Percentiles rank a stretch among this genome's conserved stretches.
Conservation (phyloP, 2,797 vertebrate species). For the Apogon talboti region DNA sequence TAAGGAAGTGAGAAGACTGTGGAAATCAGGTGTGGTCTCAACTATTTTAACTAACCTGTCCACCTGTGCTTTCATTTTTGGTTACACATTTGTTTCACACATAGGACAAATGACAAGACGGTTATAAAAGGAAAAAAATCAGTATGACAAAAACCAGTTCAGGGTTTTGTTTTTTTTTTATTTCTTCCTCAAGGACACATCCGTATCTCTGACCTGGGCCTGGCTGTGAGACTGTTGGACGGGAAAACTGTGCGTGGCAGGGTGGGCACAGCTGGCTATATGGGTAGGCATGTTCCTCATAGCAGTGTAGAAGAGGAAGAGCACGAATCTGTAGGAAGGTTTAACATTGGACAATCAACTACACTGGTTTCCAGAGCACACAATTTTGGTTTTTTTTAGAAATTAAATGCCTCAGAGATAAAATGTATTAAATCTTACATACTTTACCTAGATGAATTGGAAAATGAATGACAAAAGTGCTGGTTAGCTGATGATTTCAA, state of each 20-base stretch:
- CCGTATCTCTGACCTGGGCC: constrained; percentile 90
- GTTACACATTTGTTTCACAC: too few species aligned
- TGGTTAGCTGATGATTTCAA: too few species aligned
- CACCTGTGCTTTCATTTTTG: constrained; percentile 23
- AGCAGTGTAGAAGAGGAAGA: neutral
- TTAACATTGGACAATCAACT: too few species aligned
- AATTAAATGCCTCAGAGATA: too few species aligned
- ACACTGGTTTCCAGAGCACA: too few species aligned
- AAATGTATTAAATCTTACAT: too few species aligned
- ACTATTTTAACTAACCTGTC: constrained; percentile 44
- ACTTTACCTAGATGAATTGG: too few species aligned
- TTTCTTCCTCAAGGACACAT: constrained; percentile 83
- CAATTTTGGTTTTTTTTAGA: too few species aligned
- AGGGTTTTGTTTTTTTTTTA: constrained; percentile 9
- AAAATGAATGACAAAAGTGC: too few species aligned
- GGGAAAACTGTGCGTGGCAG: constrained; percentile 75
- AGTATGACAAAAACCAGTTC: constrained; percentile 24
- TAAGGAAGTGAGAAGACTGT: constrained; percentile 41
- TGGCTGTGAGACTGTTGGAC: constrained; percentile 83
- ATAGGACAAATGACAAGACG: constrained; percentile 41
- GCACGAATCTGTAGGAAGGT: too few species aligned
- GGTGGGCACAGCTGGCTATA: constrained; percentile 89
- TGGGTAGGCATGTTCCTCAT: constrained; percentile 82
- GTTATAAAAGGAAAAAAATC: neutral
- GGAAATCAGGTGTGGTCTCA: constrained; percentile 18